These are phyloP conservation scores for Diabrotica balteata DNA, from an alignment of 2,888 invertebrate genomes.

Conservation along the genomic window DNA sequence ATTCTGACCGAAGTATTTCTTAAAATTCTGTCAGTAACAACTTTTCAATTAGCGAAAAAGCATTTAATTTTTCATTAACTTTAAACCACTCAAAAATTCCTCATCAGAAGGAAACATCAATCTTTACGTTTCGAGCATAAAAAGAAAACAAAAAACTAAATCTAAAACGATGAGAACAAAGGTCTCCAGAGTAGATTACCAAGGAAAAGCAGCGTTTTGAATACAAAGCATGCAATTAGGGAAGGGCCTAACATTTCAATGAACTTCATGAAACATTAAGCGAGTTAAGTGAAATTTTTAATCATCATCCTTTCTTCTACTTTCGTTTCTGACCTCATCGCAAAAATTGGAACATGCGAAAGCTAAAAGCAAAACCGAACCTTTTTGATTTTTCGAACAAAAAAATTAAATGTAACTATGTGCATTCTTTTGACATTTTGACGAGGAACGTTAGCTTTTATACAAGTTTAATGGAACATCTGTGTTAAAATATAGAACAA, in stretches of 20 bases:
- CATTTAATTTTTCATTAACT: background rate
- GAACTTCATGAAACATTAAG: conserved; percentile 13
- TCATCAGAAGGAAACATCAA: conserved; percentile 4
- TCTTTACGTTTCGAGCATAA: background rate
- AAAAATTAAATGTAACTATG: too few species aligned
- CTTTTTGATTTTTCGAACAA: too few species aligned
- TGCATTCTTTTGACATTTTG: too few species aligned
- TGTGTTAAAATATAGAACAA: too few species aligned
- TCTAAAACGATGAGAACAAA: conserved; percentile 9
- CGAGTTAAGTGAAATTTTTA: conserved; percentile 10
- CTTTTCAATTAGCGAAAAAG: background rate
- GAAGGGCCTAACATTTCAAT: conserved; percentile 6
- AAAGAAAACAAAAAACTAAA: conserved; percentile 8
- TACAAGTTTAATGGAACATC: too few species aligned
- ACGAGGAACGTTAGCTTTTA: too few species aligned
- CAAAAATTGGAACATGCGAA: conserved; percentile 6
- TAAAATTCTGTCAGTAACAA: background rate
- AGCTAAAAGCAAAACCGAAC: background rate
- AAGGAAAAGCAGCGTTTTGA: conserved; percentile 11
- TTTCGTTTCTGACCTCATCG: conserved; percentile 3
- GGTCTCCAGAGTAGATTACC: conserved; percentile 7
- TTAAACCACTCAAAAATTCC: background rate
- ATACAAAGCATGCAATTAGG: conserved; percentile 12
- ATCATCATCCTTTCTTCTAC: conserved; percentile 4
- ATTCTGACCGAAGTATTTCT: background rate